Evolutionary conservation across 2,797 vertebrate species (phyloP), one percentile per base, ranked within the genome.

Genomic region (Pipistrellus pygmaeus): DNA sequence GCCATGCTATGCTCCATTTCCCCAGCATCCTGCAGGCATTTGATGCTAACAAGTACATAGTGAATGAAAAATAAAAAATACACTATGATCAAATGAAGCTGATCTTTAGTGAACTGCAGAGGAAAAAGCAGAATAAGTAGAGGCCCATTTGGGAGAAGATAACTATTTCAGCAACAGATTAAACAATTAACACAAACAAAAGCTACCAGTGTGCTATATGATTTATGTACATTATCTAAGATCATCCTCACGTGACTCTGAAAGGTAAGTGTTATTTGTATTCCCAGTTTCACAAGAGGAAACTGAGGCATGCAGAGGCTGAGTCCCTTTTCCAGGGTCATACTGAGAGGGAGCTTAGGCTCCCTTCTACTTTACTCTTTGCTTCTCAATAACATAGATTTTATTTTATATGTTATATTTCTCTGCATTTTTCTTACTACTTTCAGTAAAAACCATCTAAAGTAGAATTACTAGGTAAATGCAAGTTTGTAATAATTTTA

Each of bases 361-460:
- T 51, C 11, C 68, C 32, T 82, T 86, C 51, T 75, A 15, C 13
- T 82, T 35, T 38, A n/a, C 8, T 75, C 20, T 64, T 68, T 53
- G 2, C 10, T 66, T 78, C 46, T 90, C 35, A 77, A 48, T 38
- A 46, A 57, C 2, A 76, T 21, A 66, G 2, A 55, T 57, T 85
- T 88, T 60, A 84, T 46, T 69, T 7, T 84, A 30, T 7, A 77
- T 46, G 78, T 84, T 84, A 8, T 23, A 75, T 48, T 87, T 77
- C 23, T 53, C 35, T 86, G 21, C 23, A 46, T 55, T n/a, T 20
- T 66, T 44, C 44, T 44, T 68, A 51, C 46, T 25, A 30, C 35
- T 75, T 76, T 68, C 14, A 81, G 30, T 76, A 95, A 92, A 91
- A 10, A 88, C 44, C 32, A 71, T 10, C 62, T 72, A 55, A 88